These are phyloP conservation scores for Frieseomelitta varia DNA, from an alignment of 1,140 invertebrate genomes.

Conservation along the genomic window DNA sequence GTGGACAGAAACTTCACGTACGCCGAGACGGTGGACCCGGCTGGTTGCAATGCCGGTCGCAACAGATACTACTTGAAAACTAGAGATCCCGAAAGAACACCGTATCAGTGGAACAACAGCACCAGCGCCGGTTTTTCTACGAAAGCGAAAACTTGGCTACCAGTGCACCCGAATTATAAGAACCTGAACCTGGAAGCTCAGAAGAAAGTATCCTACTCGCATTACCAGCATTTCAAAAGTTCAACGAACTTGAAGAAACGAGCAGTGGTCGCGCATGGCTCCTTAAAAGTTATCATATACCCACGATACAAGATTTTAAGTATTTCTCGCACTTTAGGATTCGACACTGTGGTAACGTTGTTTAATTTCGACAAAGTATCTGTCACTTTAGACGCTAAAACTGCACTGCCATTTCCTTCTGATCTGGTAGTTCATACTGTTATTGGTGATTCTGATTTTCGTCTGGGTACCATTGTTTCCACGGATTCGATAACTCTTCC, in stretches of 20 bases:
- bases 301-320: slow-evolving; percentile 75
- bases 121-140: slow-evolving; percentile 83
- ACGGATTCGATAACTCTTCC: slow-evolving; percentile 42
- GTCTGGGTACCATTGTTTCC: not conserved
- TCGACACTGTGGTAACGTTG: slow-evolving; percentile 50
- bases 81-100: slow-evolving; percentile 83
- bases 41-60: slow-evolving; percentile 79
- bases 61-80: slow-evolving; percentile 77
- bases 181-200: slow-evolving; percentile 82
- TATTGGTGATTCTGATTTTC: slow-evolving; percentile 48
- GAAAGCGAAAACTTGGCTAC: slow-evolving; percentile 83
- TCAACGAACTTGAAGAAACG: slow-evolving; percentile 77
- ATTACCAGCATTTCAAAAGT: slow-evolving; percentile 82
- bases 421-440: slow-evolving; percentile 55
- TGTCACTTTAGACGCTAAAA: slow-evolving; percentile 48
- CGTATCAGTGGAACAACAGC: slow-evolving; percentile 85
- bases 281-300: slow-evolving; percentile 70
- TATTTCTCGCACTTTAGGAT: slow-evolving; percentile 52
- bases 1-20: slow-evolving; percentile 82
- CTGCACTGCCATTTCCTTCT: slow-evolving; percentile 58
- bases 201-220: slow-evolving; percentile 75
- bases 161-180: slow-evolving; percentile 83
- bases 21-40: slow-evolving; percentile 81
- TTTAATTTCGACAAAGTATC: slow-evolving; percentile 62
- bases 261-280: slow-evolving; percentile 75